Evolutionary conservation across 2,113 vertebrate genomes (phyloP).

Genomic region (Corvus moneduloides): DNA sequence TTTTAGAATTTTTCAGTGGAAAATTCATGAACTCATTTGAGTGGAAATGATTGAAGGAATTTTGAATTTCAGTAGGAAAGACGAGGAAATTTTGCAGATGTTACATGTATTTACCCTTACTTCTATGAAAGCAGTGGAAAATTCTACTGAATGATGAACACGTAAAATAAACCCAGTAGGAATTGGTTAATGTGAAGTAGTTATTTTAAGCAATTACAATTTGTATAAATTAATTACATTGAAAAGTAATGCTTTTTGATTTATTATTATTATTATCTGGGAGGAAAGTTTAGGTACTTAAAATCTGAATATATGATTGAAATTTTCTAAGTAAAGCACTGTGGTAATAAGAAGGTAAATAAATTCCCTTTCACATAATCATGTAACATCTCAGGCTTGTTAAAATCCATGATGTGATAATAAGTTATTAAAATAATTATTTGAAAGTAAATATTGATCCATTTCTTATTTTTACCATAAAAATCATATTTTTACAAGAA

Average conservation of each 20-base stretch:
- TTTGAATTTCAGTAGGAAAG: background rate
- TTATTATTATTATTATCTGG: background rate
- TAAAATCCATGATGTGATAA: background rate
- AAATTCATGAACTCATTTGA: background rate
- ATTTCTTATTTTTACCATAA: background rate
- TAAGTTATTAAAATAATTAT: background rate
- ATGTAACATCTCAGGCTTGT: background rate
- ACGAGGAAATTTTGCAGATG: background rate
- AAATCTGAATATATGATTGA: background rate
- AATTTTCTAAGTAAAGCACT: background rate
- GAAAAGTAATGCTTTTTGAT: background rate
- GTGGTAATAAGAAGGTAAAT: background rate
- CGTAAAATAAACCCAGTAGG: background rate
- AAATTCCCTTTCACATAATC: background rate
- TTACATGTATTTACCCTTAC: accelerated
- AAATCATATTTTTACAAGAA: background rate
- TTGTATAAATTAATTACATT: background rate
- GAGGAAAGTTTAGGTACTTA: background rate
- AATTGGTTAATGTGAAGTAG: background rate
- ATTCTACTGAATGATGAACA: background rate
- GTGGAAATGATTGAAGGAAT: background rate
- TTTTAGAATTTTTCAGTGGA: background rate
- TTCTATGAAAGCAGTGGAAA: background rate
- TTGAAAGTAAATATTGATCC: background rate
- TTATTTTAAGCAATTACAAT: background rate